These are phyloP conservation scores for Gymnosoma rotundatum DNA, from an alignment of 2,888 invertebrate species.

Conservation along the genomic window DNA sequence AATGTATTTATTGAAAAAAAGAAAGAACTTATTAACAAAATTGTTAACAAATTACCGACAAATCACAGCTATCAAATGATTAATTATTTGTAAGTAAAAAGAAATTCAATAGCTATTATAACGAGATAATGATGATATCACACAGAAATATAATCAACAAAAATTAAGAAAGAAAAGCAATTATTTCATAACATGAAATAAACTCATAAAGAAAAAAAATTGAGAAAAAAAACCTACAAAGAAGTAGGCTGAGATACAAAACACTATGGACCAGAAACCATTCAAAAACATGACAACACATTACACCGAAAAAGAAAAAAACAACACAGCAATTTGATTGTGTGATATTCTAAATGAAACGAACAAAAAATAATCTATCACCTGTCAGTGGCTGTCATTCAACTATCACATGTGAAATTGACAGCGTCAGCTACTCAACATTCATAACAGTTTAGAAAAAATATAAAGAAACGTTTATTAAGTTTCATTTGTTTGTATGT, in stretches of 20 bases:
- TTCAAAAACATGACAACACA: constrained; percentile 43
- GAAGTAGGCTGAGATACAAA: constrained; percentile 13
- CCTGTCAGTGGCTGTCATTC: constrained; percentile 82
- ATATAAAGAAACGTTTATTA: background rate
- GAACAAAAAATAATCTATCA: constrained; percentile 78
- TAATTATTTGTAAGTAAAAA: constrained; percentile 51
- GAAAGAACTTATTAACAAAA: constrained; percentile 47
- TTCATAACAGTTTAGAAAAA: background rate
- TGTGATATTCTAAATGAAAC: constrained; percentile 15
- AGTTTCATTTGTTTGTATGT: background rate
- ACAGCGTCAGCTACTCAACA: constrained; percentile 72
- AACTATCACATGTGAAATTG: constrained; percentile 79
- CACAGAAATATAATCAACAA: constrained; percentile 9
- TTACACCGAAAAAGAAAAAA: constrained; percentile 1
- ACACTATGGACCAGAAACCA: constrained; percentile 39
- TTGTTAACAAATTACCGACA: constrained; percentile 70
- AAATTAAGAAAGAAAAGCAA: constrained; percentile 50
- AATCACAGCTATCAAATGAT: constrained; percentile 66
- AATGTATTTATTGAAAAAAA: constrained; percentile 10
- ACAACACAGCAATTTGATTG: constrained; percentile 19
- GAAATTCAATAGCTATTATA: constrained; percentile 40
- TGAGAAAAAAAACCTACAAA: background rate
- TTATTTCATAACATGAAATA: constrained; percentile 64
- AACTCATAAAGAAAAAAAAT: constrained; percentile 46
- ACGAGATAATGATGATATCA: constrained; percentile 55